Evolutionary conservation across 2,888 invertebrate species (phyloP).

Genomic region (Galerucella calmariensis): DNA sequence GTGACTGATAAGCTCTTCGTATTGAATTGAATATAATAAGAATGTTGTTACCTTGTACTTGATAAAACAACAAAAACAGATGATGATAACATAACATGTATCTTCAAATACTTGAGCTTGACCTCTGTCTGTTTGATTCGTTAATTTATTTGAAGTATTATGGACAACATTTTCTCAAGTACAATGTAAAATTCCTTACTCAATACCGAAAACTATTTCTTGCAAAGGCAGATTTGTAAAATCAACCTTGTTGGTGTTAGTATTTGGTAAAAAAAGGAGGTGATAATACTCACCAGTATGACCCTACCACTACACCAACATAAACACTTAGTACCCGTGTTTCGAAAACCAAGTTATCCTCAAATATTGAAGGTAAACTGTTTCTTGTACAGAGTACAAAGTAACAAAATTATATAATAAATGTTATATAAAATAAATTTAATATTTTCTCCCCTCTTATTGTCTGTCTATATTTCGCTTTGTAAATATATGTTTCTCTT

Average conservation of each 20-base stretch:
- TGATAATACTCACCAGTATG: neutral
- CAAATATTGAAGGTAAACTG: neutral
- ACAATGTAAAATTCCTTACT: too few species aligned
- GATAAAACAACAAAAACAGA: neutral
- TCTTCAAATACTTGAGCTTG: neutral
- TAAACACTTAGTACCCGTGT: too few species aligned
- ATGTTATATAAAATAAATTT: neutral
- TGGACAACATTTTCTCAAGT: too few species aligned
- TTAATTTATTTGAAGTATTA: too few species aligned
- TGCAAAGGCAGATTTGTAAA: neutral
- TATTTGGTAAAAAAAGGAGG: neutral
- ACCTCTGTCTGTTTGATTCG: too few species aligned
- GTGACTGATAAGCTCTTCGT: neutral
- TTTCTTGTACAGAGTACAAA: neutral
- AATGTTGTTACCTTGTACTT: constrained; percentile 13
- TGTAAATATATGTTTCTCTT: constrained; percentile 55
- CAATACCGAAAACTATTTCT: neutral
- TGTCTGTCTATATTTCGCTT: constrained; percentile 8
- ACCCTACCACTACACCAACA: too few species aligned
- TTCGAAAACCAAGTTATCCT: too few species aligned
- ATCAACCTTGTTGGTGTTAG: neutral
- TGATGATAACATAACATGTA: neutral
- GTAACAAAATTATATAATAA: neutral
- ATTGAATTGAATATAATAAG: neutral
- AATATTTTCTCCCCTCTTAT: constrained; percentile 1